Evolutionary conservation across 1,140 invertebrate genomes (phyloP).

Genomic region (Aradophagus sp.): DNA sequence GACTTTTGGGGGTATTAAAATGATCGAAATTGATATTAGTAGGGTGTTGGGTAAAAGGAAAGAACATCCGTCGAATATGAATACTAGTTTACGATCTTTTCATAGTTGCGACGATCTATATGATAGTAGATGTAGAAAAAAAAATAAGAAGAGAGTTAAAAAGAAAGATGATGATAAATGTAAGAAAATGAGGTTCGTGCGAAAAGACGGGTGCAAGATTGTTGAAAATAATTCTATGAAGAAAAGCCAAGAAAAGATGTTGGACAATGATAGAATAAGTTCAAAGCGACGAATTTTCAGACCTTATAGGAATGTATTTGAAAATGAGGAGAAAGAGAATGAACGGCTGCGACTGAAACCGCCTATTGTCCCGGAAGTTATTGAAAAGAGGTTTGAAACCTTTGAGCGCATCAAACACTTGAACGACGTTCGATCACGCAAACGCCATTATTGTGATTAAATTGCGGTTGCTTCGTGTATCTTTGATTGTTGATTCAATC

Average conservation of each 20-base stretch:
- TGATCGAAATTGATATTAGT: not conserved
- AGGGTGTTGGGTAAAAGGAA: conserved; percentile 1
- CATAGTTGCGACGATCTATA: conserved; percentile 16
- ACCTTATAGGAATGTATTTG: conserved; percentile 22
- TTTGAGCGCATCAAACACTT: conserved; percentile 54
- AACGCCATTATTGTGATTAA: conserved; percentile 22
- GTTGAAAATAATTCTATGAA: conserved; percentile 5
- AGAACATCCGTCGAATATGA: conserved; percentile 1
- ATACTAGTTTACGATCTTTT: conserved; percentile 12
- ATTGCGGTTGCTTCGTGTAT: not conserved
- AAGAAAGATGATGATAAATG: not conserved
- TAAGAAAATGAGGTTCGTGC: not conserved
- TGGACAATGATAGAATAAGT: conserved; percentile 8
- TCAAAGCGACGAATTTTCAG: conserved; percentile 15
- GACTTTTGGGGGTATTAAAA: conserved; percentile 42
- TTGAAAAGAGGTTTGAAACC: conserved; percentile 63
- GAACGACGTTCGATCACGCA: conserved; percentile 1
- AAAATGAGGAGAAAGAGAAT: conserved; percentile 10
- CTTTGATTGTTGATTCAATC: conserved; percentile 7
- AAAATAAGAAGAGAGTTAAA: not conserved
- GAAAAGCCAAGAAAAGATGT: conserved; percentile 2
- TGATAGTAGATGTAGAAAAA: not conserved
- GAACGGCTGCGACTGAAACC: conserved; percentile 59
- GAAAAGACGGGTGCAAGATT: not conserved
- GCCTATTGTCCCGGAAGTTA: conserved; percentile 64